phyloP scores from a whole-genome alignment of 2,888 invertebrate genomes.

The Brenthis ino region DNA sequence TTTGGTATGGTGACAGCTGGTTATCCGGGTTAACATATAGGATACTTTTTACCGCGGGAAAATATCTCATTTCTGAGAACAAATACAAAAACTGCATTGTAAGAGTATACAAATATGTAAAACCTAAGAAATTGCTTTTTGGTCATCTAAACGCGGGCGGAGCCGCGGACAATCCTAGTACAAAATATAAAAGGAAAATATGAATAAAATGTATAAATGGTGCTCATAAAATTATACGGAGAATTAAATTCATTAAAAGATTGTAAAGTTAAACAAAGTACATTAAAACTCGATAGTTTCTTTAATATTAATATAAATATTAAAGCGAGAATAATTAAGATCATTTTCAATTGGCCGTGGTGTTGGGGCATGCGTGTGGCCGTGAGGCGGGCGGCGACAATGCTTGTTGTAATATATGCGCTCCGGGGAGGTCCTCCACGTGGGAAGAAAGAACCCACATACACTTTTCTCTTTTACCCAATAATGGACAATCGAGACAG shows the following conservation, averaged over 20 bases:
- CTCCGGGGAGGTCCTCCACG: slow-evolving; percentile 75
- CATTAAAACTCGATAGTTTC: slow-evolving; percentile 33
- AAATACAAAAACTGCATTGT: too few species aligned
- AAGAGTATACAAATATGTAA: too few species aligned
- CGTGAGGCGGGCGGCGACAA: slow-evolving; percentile 49
- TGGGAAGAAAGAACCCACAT: slow-evolving; percentile 65
- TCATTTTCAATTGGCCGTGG: slow-evolving; percentile 50
- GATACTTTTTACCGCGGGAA: too few species aligned
- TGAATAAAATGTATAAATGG: neutral
- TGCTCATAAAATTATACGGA: slow-evolving; percentile 13
- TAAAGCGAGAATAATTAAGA: slow-evolving; percentile 44
- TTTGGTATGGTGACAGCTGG: too few species aligned
- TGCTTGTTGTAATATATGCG: slow-evolving; percentile 72
- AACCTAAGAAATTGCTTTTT: too few species aligned
- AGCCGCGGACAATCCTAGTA: too few species aligned
- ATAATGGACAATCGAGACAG: slow-evolving; percentile 47
- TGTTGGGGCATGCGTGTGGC: slow-evolving; percentile 55
- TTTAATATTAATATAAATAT: slow-evolving; percentile 35
- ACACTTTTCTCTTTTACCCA: slow-evolving; percentile 49
- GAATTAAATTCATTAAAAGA: slow-evolving; percentile 31
- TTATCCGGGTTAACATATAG: too few species aligned
- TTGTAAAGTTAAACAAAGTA: slow-evolving; percentile 29
- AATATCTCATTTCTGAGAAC: too few species aligned
- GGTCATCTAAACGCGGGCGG: too few species aligned
- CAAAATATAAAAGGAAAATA: too few species aligned